Evolutionary conservation across 2,113 vertebrate species (phyloP).

Genomic region (Poicephalus meyeri): DNA sequence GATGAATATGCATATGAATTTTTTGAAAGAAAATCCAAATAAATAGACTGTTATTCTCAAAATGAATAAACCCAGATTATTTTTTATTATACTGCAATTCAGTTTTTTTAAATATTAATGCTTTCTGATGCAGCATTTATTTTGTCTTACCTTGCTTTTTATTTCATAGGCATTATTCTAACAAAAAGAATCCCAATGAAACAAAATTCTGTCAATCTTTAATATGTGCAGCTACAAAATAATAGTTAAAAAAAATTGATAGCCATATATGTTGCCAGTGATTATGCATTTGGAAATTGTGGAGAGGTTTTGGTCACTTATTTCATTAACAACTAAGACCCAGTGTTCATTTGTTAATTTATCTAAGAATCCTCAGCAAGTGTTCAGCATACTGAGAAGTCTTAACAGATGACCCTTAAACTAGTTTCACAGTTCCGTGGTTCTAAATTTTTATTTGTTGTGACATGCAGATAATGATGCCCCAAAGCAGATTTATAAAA

Average conservation of each 20-base stretch:
- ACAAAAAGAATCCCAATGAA: background rate
- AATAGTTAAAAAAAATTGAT: background rate
- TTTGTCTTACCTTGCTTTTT: background rate
- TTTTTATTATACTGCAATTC: background rate
- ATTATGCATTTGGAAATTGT: background rate
- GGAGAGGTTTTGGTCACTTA: background rate
- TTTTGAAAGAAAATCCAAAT: background rate
- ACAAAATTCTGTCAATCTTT: background rate
- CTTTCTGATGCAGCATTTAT: accelerated
- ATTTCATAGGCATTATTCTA: background rate
- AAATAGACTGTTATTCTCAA: background rate
- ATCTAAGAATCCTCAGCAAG: background rate
- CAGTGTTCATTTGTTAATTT: background rate
- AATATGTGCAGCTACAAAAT: background rate
- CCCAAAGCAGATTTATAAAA: conserved; percentile 9
- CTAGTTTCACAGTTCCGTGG: background rate
- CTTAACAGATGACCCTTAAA: background rate
- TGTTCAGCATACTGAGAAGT: background rate
- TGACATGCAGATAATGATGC: background rate
- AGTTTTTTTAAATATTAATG: background rate
- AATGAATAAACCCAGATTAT: background rate
- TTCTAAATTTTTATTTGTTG: conserved; percentile 23
- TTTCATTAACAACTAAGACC: background rate
- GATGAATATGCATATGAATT: background rate
- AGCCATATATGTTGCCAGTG: background rate